Base-by-base conservation (phyloP, 1,140 invertebrate genomes). In the Drosophila sp. region DNA sequence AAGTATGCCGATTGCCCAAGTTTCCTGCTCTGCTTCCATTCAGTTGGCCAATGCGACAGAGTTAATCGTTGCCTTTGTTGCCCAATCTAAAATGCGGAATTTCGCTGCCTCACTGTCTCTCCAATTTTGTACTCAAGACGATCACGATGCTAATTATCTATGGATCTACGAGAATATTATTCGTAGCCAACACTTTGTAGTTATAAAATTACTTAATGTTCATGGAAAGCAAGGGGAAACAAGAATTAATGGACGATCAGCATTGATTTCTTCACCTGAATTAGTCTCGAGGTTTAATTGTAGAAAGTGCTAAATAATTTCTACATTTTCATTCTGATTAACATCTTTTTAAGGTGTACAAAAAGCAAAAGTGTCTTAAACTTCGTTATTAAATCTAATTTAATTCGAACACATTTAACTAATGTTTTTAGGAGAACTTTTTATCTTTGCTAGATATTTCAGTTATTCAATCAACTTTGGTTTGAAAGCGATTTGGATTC, bases 1-100 rank as follows among this genome's bases (percentile, higher is more conserved):
- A 86, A 78, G 83, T 86, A 83, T 76, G 69, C 72, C 60, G 35
- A 81, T 81, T 86, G 79, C 79, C 77, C 69, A 85, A 85, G 82
- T 85, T 85, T 85, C 81, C 82, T 84, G 81, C 79, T 84, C 60
- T 69, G 77, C 68, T 80, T 66, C 81, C 70, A 80, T 73, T 74
- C 10, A 38, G 44, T 50, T 50, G 44, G 44, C 44, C 44, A 50
- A 50, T 27, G 44, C 78, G 70, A 71, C 68, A 75, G 77, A 74
- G 66, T 80, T 85, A 68, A 80, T 73, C 65, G 83, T 54, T 72
- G 40, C 23, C 27, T 73, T 56, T 58, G 62, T 50, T 66, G 64
- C 67, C 65, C 30, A 64, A 68, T 70, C 56, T 61, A 50, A 70
- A 66, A 72, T 75, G 70, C 47, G 65, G 79, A 75, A 84, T 76